Evolutionary conservation across 2,113 vertebrate species (phyloP).

Genomic region (Coryphaenoides rupestris): DNA sequence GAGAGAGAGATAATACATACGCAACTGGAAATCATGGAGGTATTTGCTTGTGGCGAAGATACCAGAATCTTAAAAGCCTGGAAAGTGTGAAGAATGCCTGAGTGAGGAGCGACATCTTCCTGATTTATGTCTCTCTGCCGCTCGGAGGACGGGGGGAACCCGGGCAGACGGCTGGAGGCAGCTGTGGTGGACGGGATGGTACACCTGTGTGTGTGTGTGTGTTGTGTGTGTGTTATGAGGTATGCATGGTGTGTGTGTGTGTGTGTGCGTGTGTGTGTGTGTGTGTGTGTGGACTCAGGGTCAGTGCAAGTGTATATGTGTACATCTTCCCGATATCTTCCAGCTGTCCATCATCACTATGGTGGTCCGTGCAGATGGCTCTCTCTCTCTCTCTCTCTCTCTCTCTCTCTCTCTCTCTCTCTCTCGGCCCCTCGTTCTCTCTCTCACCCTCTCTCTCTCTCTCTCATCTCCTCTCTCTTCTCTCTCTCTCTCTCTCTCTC

Average conservation of each 20-base stretch:
- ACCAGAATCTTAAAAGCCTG: background rate
- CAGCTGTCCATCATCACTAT: too few relatives aligned
- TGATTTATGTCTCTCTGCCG: background rate
- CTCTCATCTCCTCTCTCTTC: background rate
- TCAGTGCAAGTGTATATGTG: too few relatives aligned
- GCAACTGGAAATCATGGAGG: background rate
- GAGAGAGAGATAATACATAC: background rate
- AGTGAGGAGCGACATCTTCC: background rate
- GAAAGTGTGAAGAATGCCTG: background rate
- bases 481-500: constrained; percentile 6
- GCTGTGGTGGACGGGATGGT: background rate
- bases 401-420: background rate
- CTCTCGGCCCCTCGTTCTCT: too few relatives aligned
- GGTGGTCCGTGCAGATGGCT: too few relatives aligned
- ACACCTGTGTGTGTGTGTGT: background rate
- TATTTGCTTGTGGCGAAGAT: background rate
- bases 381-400: too few relatives aligned
- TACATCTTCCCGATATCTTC: too few relatives aligned
- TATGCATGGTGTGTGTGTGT: too few relatives aligned
- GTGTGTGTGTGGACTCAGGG: too few relatives aligned
- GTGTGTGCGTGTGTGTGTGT: too few relatives aligned
- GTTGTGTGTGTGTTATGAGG: background rate
- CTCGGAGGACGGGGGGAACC: background rate
- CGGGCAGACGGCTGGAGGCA: background rate
- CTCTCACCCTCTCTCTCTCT: constrained; percentile 1